Evolutionary conservation across 1,140 invertebrate genomes (phyloP).

Genomic region (Riptortus pedestris): DNA sequence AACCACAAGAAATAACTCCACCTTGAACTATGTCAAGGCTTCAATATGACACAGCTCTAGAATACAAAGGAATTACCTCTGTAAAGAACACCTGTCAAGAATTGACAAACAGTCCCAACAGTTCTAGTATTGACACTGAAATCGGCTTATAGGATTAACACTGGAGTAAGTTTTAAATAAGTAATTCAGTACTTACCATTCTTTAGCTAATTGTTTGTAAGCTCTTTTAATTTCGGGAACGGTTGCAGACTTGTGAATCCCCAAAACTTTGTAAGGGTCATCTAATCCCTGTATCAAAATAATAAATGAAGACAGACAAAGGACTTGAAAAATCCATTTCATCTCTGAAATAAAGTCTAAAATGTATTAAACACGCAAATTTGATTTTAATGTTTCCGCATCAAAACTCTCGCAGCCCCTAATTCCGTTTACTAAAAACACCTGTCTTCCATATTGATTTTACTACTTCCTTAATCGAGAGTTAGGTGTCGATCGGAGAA

Average conservation of each 20-base stretch:
- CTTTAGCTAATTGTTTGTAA: conserved; percentile 78
- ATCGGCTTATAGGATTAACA: no score
- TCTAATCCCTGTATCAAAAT: conserved; percentile 38
- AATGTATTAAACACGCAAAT: background rate
- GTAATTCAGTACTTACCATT: conserved; percentile 61
- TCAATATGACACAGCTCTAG: no score
- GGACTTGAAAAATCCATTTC: conserved; percentile 27
- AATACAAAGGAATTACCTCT: no score
- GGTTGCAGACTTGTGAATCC: conserved; percentile 59
- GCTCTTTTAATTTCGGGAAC: conserved; percentile 74
- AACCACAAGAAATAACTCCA: no score
- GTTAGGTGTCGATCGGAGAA: background rate
- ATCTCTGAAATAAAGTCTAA: conserved; percentile 22
- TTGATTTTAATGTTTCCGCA: background rate
- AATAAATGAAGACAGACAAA: conserved; percentile 20
- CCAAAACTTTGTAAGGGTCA: conserved; percentile 78
- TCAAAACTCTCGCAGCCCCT: background rate
- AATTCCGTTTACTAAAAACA: conserved; percentile 5
- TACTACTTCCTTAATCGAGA: conserved; percentile 6
- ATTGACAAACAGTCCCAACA: no score
- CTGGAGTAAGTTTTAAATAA: no score
- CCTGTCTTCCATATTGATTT: conserved; percentile 18
- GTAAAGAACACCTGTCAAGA: no score
- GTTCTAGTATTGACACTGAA: no score
- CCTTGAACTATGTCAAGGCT: no score